Evolutionary conservation across 2,888 invertebrate genomes (phyloP), one percentile per base, ranked within the genome.

Genomic region (Drosophila ezoana): DNA sequence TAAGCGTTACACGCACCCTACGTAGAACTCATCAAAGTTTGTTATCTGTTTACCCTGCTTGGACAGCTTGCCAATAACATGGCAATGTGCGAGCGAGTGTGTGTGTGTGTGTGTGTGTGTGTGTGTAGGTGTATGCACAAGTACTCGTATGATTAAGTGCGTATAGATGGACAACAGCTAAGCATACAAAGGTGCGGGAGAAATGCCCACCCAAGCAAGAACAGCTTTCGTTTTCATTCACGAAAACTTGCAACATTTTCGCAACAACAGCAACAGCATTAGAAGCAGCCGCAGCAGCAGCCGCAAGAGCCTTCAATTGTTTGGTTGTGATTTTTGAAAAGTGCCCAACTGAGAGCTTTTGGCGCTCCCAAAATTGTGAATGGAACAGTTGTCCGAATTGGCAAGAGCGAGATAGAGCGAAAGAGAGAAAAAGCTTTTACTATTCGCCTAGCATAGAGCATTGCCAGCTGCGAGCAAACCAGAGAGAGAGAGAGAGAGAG

Each of bases 201-300:
- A 52, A 33, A 45, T 66, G 51, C 20, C 49, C 41, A 45, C 47
- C 68, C 40, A 58, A n/a, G 14, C 38, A 73, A 57, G 73, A 56
- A 49, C 60, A 75, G 79, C 80, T 67, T 83, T 88, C 69, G 62
- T 43, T 81, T 86, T 86, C 87, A 88, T 83, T 88, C 89, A 88
- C 83, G 77, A 82, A 83, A 76, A 71, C 59, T 74, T 77, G 67
- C 53, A 80, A 78, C 53, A 72, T 67, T 76, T 81, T 63, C 28
- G 37, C 64, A 62, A 62, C 61, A 61, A 62, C 44, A 61, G 32
- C 10, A 33, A 33, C 44, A 44, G 23, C 44, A 45, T 8, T 1
- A 13, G 10, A 14, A 53, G 20, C 20, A 62, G n/a, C 38, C 38
- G 32, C 14, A 28, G 35, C 41, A 33, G 41, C 54, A 44, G 43